Base-by-base conservation (phyloP, 1,140 invertebrate species). In the Bombus ignitus region DNA sequence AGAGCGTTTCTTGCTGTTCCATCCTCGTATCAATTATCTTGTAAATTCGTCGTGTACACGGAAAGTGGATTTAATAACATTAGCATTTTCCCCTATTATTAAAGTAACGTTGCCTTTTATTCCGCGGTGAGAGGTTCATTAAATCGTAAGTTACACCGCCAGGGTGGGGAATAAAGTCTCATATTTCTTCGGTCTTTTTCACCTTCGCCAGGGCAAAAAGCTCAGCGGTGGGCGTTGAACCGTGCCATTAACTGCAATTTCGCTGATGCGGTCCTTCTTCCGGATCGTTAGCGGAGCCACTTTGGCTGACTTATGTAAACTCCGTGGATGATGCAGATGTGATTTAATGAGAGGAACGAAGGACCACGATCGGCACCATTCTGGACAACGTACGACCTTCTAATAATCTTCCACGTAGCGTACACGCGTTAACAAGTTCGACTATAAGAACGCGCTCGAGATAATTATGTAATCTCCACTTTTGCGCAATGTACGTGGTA, bases 241-340 rank as follows among this genome's bases (percentile, higher is more conserved):
- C 88, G 87, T 87, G 85, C 92, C 92, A 93, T 92, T 93, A 92
- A 92, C 86, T 90, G 88, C 87, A 93, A 92, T 92, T 92, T 92
- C 82, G 89, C 91, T 92, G 90, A 88, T 90, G 88, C 90, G 86
- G 87, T 89, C 90, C 90, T 90, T 91, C 90, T 92, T 92, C 91
- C 90, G 92, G 87, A 92, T 92, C 88, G 91, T 92, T 93, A 93
- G 86, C 89, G 83, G 68, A 77, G 85, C 89, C 89, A 90, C 89
- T 90, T 90, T 89, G 88, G 86, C 89, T 90, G 89, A 91, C 87
- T 91, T 91, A 89, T 91, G 90, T 91, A 91, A 91, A 91, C 88
- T 88, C 86, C 88, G 88, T 85, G 86, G 86, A 89, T 59, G 90
- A 88, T 89, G 83, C 77, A 83, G 87, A 91, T 83, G 87, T 88